Conservation (phyloP, 2,888 invertebrate genomes). For the Spisula subtruncata region DNA sequence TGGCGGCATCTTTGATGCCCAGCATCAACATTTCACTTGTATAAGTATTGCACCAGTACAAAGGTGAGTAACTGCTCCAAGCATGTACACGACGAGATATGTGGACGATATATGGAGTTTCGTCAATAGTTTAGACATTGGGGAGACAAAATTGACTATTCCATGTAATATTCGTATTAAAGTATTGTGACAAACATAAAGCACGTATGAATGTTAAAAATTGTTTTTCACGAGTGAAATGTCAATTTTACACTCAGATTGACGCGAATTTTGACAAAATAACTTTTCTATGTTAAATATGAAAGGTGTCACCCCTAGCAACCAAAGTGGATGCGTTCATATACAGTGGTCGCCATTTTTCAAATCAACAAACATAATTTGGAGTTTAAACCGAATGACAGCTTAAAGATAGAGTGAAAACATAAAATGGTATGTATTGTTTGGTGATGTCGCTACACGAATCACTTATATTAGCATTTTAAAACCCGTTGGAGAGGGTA, state of each 20-base stretch:
- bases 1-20: too few species aligned
- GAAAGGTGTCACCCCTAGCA: constrained; percentile 59
- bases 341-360: constrained; percentile 64
- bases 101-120: neutral
- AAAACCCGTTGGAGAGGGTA: neutral
- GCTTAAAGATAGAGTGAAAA: neutral
- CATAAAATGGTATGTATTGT: constrained; percentile 31
- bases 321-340: constrained; percentile 53
- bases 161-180: neutral
- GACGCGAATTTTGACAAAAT: neutral
- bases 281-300: neutral
- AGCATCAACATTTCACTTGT: too few species aligned
- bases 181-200: neutral
- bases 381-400: neutral
- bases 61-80: too few species aligned
- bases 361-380: neutral
- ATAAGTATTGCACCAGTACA: too few species aligned
- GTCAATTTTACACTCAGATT: neutral
- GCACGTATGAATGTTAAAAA: neutral
- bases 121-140: constrained; percentile 14
- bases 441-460: neutral
- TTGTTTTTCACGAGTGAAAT: neutral
- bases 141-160: neutral
- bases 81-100: neutral
- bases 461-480: neutral